Percentiles rank a stretch among this genome's conserved stretches.
phyloP scores from a whole-genome alignment of 2,888 invertebrate species.

The Homarus gammarus region DNA sequence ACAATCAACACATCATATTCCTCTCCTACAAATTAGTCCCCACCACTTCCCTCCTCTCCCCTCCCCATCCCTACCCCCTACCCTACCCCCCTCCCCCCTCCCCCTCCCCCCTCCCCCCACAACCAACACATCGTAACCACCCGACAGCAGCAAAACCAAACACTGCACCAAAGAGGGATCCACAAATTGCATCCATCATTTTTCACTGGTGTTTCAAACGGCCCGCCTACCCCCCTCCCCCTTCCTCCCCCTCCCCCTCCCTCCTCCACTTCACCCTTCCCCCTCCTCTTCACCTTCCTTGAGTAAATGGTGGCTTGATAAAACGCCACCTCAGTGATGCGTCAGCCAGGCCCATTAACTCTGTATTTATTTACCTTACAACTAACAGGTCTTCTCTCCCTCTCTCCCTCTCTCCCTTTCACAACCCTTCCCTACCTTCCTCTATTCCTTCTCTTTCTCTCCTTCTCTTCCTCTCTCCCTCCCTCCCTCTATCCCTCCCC shows the following conservation, averaged over 20 bases:
- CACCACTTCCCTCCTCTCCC: too few species aligned
- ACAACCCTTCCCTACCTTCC: neutral
- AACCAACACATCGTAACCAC: neutral
- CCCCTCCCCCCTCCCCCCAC: neutral
- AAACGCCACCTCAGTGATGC: neutral
- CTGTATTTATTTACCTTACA: constrained; percentile 38
- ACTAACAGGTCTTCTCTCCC: neutral
- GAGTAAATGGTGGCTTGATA: neutral
- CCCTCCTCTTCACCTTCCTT: too few species aligned
- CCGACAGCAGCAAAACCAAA: constrained; percentile 6
- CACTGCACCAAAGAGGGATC: neutral
- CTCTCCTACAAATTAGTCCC: too few species aligned
- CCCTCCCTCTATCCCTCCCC: neutral
- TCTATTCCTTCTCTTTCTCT: neutral
- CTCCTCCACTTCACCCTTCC: neutral
- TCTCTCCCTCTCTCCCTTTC: neutral
- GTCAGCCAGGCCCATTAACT: constrained; percentile 14
- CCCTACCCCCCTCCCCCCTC: too few species aligned
- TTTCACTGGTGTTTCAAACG: neutral
- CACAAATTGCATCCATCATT: constrained; percentile 1
- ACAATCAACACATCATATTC: neutral
- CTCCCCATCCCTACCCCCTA: too few species aligned
- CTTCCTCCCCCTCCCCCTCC: neutral
- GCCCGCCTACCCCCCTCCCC: neutral
- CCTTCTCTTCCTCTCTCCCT: neutral